Evolutionary conservation across 2,888 invertebrate species (phyloP).

Genomic region (Dendrolimus houi): DNA sequence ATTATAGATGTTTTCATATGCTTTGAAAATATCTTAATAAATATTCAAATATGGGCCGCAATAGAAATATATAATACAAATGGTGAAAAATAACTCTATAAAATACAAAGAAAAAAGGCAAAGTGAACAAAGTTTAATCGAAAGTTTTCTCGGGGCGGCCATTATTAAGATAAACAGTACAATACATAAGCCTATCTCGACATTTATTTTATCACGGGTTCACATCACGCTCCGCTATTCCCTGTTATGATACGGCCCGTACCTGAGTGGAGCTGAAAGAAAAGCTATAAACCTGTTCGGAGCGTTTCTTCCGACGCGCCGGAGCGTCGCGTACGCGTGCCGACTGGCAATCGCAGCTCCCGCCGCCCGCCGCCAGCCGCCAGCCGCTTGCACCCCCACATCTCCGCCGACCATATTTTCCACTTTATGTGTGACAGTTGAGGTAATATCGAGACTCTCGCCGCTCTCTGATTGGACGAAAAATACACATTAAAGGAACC

Average conservation of each 20-base stretch:
- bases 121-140: conserved; percentile 62
- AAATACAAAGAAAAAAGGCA: conserved; percentile 30
- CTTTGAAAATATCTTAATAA: too few species aligned
- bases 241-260: conserved; percentile 76
- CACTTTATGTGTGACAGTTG: conserved; percentile 79
- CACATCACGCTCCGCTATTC: conserved; percentile 77
- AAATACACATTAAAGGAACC: conserved; percentile 78
- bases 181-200: conserved; percentile 77
- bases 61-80: background rate
- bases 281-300: conserved; percentile 76
- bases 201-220: conserved; percentile 76
- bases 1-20: too few species aligned
- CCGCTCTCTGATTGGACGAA: conserved; percentile 77
- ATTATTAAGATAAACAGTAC: conserved; percentile 77
- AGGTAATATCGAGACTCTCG: conserved; percentile 78
- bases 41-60: too few species aligned
- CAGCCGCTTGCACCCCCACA: conserved; percentile 45
- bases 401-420: conserved; percentile 77
- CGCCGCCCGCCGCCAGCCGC: conserved; percentile 24
- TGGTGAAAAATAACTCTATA: background rate
- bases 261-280: conserved; percentile 76
- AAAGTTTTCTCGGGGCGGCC: conserved; percentile 70
- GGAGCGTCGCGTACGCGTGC: conserved; percentile 70
- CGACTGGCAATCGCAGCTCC: conserved; percentile 53
- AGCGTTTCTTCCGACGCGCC: conserved; percentile 71